Percentiles rank a stretch among this genome's conserved stretches.
These are phyloP conservation scores for Mimas tiliae DNA, from an alignment of 2,888 invertebrate species.

Conservation along the genomic window DNA sequence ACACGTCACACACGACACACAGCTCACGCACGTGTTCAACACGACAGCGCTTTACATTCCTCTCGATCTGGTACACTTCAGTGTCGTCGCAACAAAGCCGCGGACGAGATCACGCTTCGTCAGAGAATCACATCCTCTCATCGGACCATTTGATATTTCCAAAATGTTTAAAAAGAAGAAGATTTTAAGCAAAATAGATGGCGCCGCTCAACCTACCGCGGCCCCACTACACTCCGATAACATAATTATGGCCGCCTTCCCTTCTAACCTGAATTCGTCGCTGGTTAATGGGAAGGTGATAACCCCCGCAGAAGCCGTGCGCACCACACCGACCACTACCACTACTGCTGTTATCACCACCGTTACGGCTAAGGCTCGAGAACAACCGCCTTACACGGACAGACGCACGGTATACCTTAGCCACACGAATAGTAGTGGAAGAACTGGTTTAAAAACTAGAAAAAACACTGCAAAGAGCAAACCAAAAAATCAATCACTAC, in stretches of 20 bases:
- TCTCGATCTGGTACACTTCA: not conserved
- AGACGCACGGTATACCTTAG: not conserved
- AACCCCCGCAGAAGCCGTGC: not conserved
- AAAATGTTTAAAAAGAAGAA: conserved; percentile 62
- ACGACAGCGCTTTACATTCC: not conserved
- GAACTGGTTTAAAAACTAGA: not conserved
- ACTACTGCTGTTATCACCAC: not conserved
- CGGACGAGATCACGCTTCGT: not conserved
- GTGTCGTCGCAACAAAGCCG: not conserved
- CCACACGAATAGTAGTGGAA: not conserved
- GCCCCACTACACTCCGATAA: conserved; percentile 42
- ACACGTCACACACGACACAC: not conserved
- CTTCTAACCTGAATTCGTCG: not conserved
- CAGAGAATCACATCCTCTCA: conserved; percentile 54
- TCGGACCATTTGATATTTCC: conserved; percentile 69
- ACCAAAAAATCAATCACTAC: conserved; percentile 19
- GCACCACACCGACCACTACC: not conserved
- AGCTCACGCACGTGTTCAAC: not conserved
- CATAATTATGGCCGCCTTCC: not conserved
- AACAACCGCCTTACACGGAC: conserved; percentile 29
- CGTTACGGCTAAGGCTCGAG: conserved; percentile 30
- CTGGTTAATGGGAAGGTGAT: not conserved
- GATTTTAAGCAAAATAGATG: conserved; percentile 39
- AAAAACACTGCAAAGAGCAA: not conserved
- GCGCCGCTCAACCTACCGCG: conserved; percentile 46